phyloP scores from a whole-genome alignment of 2,113 vertebrate genomes.

The Pleuronectes platessa region DNA sequence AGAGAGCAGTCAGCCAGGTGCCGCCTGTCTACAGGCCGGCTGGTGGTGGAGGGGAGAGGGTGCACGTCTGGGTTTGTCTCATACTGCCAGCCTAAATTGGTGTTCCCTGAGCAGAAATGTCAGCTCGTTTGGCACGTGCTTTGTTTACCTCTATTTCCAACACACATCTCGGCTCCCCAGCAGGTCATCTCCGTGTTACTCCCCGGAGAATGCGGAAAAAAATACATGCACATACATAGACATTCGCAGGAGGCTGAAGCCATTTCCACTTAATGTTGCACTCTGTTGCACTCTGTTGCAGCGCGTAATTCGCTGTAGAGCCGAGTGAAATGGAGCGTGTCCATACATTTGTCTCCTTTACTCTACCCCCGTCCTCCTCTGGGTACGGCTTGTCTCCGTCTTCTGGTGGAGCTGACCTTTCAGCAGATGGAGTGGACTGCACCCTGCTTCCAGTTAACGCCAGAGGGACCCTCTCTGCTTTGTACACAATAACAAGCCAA shows the following conservation, averaged over 20 bases:
- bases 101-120: conserved; percentile 71
- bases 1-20: conserved; percentile 60
- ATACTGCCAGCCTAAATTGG: conserved; percentile 65
- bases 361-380: conserved; percentile 18
- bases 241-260: background rate
- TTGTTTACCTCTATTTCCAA: conserved; percentile 54
- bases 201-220: background rate
- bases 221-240: background rate
- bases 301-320: conserved; percentile 9
- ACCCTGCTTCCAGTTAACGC: conserved; percentile 50
- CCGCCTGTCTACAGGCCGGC: too few relatives aligned
- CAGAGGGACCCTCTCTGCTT: conserved; percentile 43
- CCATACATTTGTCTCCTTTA: conserved; percentile 67
- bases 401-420: conserved; percentile 70
- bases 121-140: conserved; percentile 65
- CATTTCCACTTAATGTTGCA: conserved; percentile 40
- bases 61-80: conserved; percentile 46
- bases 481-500: conserved; percentile 36
- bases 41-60: conserved; percentile 27
- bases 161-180: conserved; percentile 28
- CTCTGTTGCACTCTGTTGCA: conserved; percentile 27
- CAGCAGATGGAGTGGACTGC: conserved; percentile 60
- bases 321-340: conserved; percentile 61
- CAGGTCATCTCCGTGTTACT: conserved; percentile 51
- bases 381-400: conserved; percentile 37